Base-by-base conservation (phyloP, 2,797 vertebrate species). In the Microchirus variegatus region DNA sequence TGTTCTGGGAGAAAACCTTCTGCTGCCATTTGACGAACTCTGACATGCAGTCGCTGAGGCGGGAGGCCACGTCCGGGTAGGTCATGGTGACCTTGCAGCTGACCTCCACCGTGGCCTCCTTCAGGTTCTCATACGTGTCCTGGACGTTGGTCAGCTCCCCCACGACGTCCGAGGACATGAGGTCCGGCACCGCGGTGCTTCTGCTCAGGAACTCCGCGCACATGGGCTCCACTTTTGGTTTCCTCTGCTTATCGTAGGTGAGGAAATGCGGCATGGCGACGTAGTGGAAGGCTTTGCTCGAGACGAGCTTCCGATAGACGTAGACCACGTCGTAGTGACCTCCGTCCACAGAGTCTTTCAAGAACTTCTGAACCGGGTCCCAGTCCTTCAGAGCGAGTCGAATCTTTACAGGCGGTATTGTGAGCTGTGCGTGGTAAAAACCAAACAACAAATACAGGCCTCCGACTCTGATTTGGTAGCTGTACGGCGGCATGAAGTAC, bases 401-500 rank as follows among this genome's bases (percentile, higher is more conserved):
- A 19, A 91, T 67, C 22, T 35, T 63, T 48, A 75, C 40, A 0
- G 60, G 81, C 0, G 86, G 73, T 0, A 14, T 2, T 0, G 54
- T 16, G 0, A 31, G 84, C 10, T 91, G 90, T 0, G 71, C 53
- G 77, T 88, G 55, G 62, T 86, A 90, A 8, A 91, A 78, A 0
- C 13, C 82, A 17, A 73, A 86, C 82, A 90, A 71, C 74, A 91
- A 15, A 12, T 90, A 91, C 55, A 91, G 19, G 7, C 71, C 89
- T n/a, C 88, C 89, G 0, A 82, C 86, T 4, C 85, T 67, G 13
- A 90, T 82, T 62, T 88, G 87, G 71, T 81, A 91, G 67, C 83
- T 90, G 75, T 86, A 80, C 0, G 89, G 88, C 1, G 84, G 88
- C 12, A 90, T 67, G 72, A 90, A 91, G 77, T 84, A 91, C 59